Evolutionary conservation across 2,113 vertebrate genomes (phyloP).

Genomic region (Zapus hudsonius): DNA sequence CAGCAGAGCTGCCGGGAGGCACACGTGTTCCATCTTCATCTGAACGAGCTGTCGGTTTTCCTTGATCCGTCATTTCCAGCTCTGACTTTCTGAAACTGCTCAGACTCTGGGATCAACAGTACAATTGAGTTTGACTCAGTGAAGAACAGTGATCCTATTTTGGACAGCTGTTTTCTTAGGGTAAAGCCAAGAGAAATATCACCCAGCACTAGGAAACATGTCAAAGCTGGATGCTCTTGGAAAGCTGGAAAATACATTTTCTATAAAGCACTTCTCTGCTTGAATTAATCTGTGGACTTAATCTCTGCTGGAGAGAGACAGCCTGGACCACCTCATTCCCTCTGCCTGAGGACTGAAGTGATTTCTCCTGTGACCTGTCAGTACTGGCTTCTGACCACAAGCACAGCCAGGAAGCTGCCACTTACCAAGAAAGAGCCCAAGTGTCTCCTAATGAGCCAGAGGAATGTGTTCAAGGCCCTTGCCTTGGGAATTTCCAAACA

Average conservation of each 20-base stretch:
- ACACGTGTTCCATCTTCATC: background rate
- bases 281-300: slow-evolving; percentile 17
- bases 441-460: background rate
- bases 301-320: background rate
- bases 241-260: slow-evolving; percentile 56
- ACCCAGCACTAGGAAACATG: slow-evolving; percentile 29
- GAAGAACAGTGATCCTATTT: slow-evolving; percentile 54
- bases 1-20: slow-evolving; percentile 55
- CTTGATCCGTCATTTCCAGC: slow-evolving; percentile 54
- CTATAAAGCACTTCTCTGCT: slow-evolving; percentile 15
- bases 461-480: background rate
- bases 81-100: slow-evolving; percentile 59
- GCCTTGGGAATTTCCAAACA: slow-evolving; percentile 22
- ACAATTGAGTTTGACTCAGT: slow-evolving; percentile 72
- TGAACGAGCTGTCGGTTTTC: slow-evolving; percentile 32
- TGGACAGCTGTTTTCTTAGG: slow-evolving; percentile 44
- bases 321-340: background rate
- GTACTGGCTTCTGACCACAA: slow-evolving; percentile 34
- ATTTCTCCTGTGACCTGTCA: background rate
- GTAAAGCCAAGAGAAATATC: slow-evolving; percentile 65
- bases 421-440: background rate
- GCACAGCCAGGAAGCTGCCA: background rate
- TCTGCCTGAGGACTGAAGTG: background rate
- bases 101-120: slow-evolving; percentile 51
- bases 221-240: slow-evolving; percentile 51